Evolutionary conservation across 2,113 vertebrate genomes (phyloP), one percentile per base, ranked within the genome.

Genomic region (Podilymbus podiceps): DNA sequence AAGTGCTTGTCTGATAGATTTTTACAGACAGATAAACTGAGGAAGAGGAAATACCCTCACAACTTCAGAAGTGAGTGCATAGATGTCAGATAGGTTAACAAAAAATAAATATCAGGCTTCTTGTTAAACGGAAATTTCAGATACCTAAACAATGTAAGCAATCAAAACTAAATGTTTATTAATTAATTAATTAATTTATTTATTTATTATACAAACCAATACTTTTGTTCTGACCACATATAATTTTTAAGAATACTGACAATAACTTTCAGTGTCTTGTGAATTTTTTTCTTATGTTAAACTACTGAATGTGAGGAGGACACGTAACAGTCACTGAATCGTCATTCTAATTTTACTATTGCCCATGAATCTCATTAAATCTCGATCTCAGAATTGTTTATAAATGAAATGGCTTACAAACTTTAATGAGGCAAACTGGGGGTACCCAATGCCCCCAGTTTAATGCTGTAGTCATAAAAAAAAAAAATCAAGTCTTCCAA

Each of bases 151-250:
- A 71, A 67, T 20, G 2, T 14, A 88, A 78, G 35, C 16, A 67
- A 78, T 3, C 17, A 71, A 72, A 64, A 13, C 1, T 0, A 38
- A 63, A 6, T 8, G 12, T 3, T 35, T 33, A n/a, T n/a, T n/a
- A n/a, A n/a, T n/a, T n/a, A n/a, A n/a, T n/a, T n/a, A n/a, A n/a
- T n/a, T n/a, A n/a, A n/a, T n/a, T 9, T n/a, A 44, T 11, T 9
- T 31, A 52, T 75, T 79, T 23, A 17, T 44, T 67, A 50, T 27
- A 7, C 6, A 90, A 73, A 52, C 8, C 7, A 55, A 1, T 85
- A 22, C 6, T 64, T 91, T 79, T 56, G 16, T 72, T 73, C 23
- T 59, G 25, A 49, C 18, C 63, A 59, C 25, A 56, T 72, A 52
- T 79, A 6, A 24, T 44, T 62, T 80, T 50, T 53, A 56, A 79